These are phyloP conservation scores for Mycalesis mineus DNA, from an alignment of 2,888 invertebrate genomes.

Conservation along the genomic window DNA sequence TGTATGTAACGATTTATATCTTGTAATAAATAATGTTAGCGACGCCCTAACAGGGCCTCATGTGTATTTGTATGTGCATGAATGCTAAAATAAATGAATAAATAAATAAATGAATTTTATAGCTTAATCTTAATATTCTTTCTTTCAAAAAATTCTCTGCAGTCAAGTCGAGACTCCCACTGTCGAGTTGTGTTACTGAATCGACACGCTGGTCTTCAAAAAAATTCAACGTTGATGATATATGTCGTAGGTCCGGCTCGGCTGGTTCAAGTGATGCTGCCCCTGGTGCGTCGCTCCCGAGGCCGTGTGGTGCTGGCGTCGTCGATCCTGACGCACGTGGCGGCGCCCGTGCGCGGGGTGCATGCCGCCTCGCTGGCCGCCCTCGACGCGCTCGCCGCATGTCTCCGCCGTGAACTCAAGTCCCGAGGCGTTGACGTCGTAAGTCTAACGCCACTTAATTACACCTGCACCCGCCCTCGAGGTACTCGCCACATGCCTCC, in stretches of 20 bases:
- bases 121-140: too few species aligned
- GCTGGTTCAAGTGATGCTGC: slow-evolving; percentile 88
- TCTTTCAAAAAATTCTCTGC: too few species aligned
- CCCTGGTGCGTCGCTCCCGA: slow-evolving; percentile 85
- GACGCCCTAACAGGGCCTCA: too few species aligned
- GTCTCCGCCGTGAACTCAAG: slow-evolving; percentile 87
- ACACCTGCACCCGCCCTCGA: background rate
- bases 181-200: too few species aligned
- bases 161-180: too few species aligned
- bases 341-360: slow-evolving; percentile 88
- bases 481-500: background rate
- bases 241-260: slow-evolving; percentile 78
- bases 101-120: too few species aligned
- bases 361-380: slow-evolving; percentile 89
- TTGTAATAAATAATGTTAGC: too few species aligned
- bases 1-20: too few species aligned
- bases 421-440: slow-evolving; percentile 88
- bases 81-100: too few species aligned
- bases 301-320: slow-evolving; percentile 89
- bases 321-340: slow-evolving; percentile 87
- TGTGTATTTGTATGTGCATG: too few species aligned
- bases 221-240: too few species aligned
- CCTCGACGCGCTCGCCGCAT: slow-evolving; percentile 87
- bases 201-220: too few species aligned
- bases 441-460: slow-evolving; percentile 34